Base-by-base conservation (phyloP, 2,888 invertebrate genomes). In the Eilema sororculum region DNA sequence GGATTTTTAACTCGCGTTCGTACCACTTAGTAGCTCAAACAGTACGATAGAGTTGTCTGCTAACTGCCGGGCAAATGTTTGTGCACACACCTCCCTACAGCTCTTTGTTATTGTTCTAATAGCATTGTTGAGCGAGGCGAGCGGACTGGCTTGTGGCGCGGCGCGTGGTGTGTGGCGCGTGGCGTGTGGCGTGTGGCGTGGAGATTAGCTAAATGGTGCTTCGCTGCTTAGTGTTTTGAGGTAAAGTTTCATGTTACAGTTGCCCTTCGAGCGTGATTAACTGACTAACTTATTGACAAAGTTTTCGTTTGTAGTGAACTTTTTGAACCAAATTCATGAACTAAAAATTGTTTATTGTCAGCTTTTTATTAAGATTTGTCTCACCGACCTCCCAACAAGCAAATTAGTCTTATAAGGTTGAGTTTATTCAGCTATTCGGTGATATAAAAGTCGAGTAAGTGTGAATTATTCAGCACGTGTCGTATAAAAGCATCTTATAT, bases 51-150 rank as follows among this genome's bases (percentile, higher is more conserved):
- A 73, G 72, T 63, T 66, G 74, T 72, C 67, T 67, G 81, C 75
- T 81, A 79, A 81, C 77, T 70, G 71, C 68, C 64, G 63, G 59
- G 72, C 74, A 77, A 81, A 81, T 73, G 73, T 81, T 81, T 73
- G 69, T 59, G 56, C 65, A 28, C 72, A 71, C 70, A 72, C 76
- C 65, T 72, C 56, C 33, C 59, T n/a, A 33, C 24, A 25, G 56
- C 71, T 76, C 78, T 71, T 78, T 72, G 71, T 63, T 73, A 75
- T 72, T 71, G 71, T 70, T 73, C 58, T 72, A 72, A 71, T 52
- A 68, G 37, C 65, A 56, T 57, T 70, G 62, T 70, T 58, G 57
- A 22, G 6, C 13, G 58, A 16, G 37, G n/a, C 6, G 33, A 30
- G 37, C 30, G 52, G 37, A 9, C 9, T 52, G 25, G 33, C 13